A percentile compares a stretch with the other conserved stretches of the same genome.
Evolutionary conservation across 2,888 invertebrate genomes (phyloP).

Genomic region (Campoplex nolae): DNA sequence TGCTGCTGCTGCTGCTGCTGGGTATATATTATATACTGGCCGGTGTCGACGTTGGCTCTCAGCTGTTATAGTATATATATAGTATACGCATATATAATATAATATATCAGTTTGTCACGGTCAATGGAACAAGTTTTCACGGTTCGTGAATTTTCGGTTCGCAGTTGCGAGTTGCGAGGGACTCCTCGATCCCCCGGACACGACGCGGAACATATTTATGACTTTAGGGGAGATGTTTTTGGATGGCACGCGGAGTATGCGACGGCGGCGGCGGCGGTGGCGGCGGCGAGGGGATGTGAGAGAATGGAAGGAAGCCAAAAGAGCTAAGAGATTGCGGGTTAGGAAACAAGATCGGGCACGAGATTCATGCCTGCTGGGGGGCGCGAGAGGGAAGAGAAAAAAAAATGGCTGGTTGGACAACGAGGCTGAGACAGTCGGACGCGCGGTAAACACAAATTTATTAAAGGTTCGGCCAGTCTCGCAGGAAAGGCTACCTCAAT

Average conservation of each 20-base stretch:
- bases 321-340: constrained; percentile 48
- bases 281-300: not conserved
- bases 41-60: constrained; percentile 3
- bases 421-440: constrained; percentile 64
- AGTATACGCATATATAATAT: too few relatives aligned
- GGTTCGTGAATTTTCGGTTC: constrained; percentile 3
- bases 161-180: not conserved
- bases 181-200: not conserved
- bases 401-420: constrained; percentile 11
- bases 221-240: not conserved
- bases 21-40: too few relatives aligned
- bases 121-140: constrained; percentile 31
- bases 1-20: too few relatives aligned
- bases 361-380: constrained; percentile 13
- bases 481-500: constrained; percentile 48
- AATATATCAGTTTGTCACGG: constrained; percentile 22
- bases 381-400: constrained; percentile 4
- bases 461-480: constrained; percentile 74
- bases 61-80: not conserved
- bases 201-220: constrained; percentile 49
- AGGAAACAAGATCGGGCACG: constrained; percentile 26
- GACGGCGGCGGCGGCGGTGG: too few relatives aligned
- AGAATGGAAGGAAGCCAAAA: constrained; percentile 50
- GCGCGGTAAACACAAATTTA: constrained; percentile 80
- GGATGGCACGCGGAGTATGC: not conserved